phyloP scores from a whole-genome alignment of 2,797 vertebrate genomes.

The Capromys pilorides region DNA sequence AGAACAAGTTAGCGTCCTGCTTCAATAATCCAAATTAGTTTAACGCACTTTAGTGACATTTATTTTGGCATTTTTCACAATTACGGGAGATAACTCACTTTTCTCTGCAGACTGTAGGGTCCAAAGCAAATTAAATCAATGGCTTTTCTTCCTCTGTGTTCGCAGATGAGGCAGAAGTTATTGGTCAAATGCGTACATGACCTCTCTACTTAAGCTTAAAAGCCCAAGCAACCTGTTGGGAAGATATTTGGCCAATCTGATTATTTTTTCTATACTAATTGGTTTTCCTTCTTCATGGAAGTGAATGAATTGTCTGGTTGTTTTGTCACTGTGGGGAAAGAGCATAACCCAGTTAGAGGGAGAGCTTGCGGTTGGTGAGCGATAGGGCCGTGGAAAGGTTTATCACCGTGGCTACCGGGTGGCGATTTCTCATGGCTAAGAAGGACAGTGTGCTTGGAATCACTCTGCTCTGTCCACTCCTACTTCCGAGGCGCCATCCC shows the following conservation, averaged over 20 bases:
- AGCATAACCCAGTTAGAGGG: constrained; percentile 44
- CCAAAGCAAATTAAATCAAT: constrained; percentile 66
- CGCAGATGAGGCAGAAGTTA: constrained; percentile 53
- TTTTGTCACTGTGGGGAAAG: constrained; percentile 29
- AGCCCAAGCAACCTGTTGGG: constrained; percentile 53
- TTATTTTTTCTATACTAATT: constrained; percentile 73
- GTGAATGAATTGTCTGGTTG: constrained; percentile 65
- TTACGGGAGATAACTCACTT: constrained; percentile 69
- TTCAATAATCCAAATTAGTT: constrained; percentile 69
- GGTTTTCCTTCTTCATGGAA: constrained; percentile 69
- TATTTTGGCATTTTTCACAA: constrained; percentile 69
- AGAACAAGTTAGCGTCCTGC: constrained; percentile 55
- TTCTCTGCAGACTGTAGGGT: constrained; percentile 61
- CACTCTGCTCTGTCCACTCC: background rate
- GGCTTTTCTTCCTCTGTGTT: background rate
- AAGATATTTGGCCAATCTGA: constrained; percentile 68
- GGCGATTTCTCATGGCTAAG: background rate
- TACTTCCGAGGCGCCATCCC: accelerated
- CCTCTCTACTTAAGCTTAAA: constrained; percentile 60
- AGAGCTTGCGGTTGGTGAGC: background rate
- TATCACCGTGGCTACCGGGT: background rate
- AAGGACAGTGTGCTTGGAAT: accelerated
- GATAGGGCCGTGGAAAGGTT: accelerated
- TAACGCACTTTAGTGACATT: constrained; percentile 68
- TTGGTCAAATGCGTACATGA: constrained; percentile 26